Evolutionary conservation across 2,888 invertebrate species (phyloP).

Genomic region (Altica lythri): DNA sequence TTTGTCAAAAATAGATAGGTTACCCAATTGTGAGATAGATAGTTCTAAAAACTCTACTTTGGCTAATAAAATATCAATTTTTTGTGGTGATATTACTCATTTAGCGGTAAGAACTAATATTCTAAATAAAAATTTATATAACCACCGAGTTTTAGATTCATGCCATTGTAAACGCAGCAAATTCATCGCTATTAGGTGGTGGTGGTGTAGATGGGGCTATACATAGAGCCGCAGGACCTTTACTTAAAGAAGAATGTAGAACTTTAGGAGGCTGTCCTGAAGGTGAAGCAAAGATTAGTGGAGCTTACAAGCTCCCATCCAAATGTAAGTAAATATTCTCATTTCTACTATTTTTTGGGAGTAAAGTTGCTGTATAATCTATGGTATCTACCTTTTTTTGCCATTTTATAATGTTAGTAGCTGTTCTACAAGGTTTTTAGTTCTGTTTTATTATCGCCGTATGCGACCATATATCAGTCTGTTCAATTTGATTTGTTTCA

Average conservation of each 20-base stretch:
- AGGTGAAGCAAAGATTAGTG: constrained; percentile 84
- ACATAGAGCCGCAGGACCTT: constrained; percentile 77
- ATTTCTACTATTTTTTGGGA: constrained; percentile 16
- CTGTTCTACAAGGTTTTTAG: neutral
- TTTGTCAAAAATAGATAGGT: constrained; percentile 52
- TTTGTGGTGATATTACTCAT: constrained; percentile 80
- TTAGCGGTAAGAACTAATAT: constrained; percentile 63
- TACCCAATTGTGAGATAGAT: constrained; percentile 55
- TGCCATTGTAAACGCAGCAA: constrained; percentile 91
- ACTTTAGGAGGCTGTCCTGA: constrained; percentile 75
- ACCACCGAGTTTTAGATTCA: constrained; percentile 74
- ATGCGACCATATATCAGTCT: too few species aligned
- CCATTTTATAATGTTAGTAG: neutral
- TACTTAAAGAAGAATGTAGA: constrained; percentile 71
- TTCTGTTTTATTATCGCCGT: constrained; percentile 43
- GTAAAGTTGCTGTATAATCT: neutral
- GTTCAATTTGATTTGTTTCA: too few species aligned
- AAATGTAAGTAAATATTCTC: constrained; percentile 67
- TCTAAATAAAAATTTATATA: constrained; percentile 15
- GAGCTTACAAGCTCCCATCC: constrained; percentile 80
- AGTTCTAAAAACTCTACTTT: constrained; percentile 56
- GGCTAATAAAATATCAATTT: constrained; percentile 69
- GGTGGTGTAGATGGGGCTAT: constrained; percentile 93
- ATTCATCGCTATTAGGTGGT: constrained; percentile 73
- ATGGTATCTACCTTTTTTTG: neutral